phyloP scores from a whole-genome alignment of 1,140 invertebrate genomes.

The Magallana ariakensis region DNA sequence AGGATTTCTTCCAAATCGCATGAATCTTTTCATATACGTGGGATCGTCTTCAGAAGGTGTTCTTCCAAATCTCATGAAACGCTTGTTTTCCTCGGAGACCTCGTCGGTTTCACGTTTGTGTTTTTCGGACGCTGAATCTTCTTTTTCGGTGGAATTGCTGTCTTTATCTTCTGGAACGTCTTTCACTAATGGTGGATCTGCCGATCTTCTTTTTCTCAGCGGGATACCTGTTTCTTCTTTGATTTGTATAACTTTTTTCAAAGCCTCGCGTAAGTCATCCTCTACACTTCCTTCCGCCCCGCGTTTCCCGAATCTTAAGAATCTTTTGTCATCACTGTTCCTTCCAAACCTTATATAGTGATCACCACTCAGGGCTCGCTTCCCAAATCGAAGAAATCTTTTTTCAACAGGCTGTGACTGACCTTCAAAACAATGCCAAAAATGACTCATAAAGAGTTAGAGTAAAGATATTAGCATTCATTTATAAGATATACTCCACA shows the following conservation, averaged over 20 bases:
- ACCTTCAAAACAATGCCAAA: conserved; percentile 49
- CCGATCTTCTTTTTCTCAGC: conserved; percentile 62
- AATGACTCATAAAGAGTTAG: no score
- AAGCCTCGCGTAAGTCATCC: conserved; percentile 54
- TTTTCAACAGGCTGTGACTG: conserved; percentile 59
- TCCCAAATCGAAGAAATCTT: conserved; percentile 73
- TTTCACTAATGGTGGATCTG: conserved; percentile 47
- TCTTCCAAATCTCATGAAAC: conserved; percentile 72
- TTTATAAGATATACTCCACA: no score
- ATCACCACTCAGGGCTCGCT: conserved; percentile 64
- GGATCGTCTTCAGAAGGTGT: conserved; percentile 40
- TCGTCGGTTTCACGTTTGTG: conserved; percentile 60
- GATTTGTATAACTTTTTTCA: conserved; percentile 56
- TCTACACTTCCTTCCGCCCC: conserved; percentile 54
- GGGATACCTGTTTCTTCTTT: conserved; percentile 54
- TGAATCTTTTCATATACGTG: conserved; percentile 69
- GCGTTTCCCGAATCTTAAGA: conserved; percentile 73
- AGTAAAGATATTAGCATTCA: no score
- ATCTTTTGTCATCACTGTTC: conserved; percentile 68
- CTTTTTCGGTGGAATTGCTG: conserved; percentile 17
- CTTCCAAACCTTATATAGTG: conserved; percentile 74
- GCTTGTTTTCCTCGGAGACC: conserved; percentile 59
- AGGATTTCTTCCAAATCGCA: conserved; percentile 67
- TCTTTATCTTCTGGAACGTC: conserved; percentile 45
- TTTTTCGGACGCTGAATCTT: conserved; percentile 54